A percentile compares a stretch with the other conserved stretches of the same genome.
phyloP scores from a whole-genome alignment of 2,888 invertebrate genomes.

The Dolichopus griseipennis region DNA sequence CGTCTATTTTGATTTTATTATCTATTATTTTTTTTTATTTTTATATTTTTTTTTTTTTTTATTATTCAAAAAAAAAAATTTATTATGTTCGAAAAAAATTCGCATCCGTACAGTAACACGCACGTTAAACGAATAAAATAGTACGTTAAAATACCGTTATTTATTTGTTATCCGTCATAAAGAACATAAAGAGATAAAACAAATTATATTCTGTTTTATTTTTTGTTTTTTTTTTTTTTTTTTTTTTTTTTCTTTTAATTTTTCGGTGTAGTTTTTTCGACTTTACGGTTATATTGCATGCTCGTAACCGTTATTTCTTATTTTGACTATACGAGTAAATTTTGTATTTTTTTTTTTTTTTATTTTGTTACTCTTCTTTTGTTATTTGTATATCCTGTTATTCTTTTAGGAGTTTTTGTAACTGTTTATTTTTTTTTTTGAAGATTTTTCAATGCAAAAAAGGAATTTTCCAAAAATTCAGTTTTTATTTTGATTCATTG shows the following conservation, averaged over 20 bases:
- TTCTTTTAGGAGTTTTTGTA: neutral
- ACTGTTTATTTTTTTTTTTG: no score
- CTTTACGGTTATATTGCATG: conserved; percentile 6
- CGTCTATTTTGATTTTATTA: no score
- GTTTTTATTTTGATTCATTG: no score
- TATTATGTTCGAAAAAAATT: neutral
- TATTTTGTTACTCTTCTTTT: neutral
- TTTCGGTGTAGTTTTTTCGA: neutral
- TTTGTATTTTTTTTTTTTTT: neutral
- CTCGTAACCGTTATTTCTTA: neutral
- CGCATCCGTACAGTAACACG: conserved; percentile 6
- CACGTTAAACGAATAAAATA: conserved; percentile 6
- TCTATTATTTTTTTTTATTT: no score
- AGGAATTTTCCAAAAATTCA: no score
- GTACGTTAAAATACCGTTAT: conserved; percentile 4
- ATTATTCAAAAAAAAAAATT: neutral
- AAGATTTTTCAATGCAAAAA: no score
- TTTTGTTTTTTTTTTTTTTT: neutral
- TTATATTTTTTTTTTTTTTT: no score
- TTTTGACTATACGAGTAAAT: no score
- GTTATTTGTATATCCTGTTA: neutral
- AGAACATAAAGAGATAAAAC: conserved; percentile 6
- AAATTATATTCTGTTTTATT: neutral
- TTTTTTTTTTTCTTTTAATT: neutral
- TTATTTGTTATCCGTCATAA: conserved; percentile 6